phyloP scores from a whole-genome alignment of 2,888 invertebrate species.

The Trichopoda pennipes region DNA sequence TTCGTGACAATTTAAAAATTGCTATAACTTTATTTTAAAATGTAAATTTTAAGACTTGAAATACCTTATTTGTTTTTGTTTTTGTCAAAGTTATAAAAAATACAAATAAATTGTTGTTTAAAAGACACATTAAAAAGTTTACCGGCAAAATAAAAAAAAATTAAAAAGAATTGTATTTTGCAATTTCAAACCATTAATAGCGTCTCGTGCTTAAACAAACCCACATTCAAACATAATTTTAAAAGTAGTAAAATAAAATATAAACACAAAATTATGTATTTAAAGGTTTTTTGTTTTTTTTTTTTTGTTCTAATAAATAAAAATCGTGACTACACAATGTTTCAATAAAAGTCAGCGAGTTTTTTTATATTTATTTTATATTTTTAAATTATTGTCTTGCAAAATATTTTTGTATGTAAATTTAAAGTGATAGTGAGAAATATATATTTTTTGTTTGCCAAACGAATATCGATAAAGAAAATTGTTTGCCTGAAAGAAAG shows the following conservation, averaged over 20 bases:
- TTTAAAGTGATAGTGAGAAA: background rate
- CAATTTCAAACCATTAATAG: slow-evolving; percentile 28
- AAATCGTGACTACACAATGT: slow-evolving; percentile 56
- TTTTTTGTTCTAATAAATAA: slow-evolving; percentile 20
- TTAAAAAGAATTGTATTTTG: background rate
- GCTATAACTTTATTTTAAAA: too few species aligned
- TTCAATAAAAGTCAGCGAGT: slow-evolving; percentile 35
- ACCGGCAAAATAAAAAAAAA: slow-evolving; percentile 10
- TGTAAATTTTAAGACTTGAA: background rate
- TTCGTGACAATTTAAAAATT: too few species aligned
- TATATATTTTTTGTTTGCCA: slow-evolving; percentile 2
- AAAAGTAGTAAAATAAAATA: background rate
- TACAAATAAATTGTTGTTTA: slow-evolving; percentile 22
- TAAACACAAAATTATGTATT: slow-evolving; percentile 8
- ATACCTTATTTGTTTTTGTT: slow-evolving; percentile 9
- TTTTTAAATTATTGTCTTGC: slow-evolving; percentile 14
- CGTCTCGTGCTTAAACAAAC: slow-evolving; percentile 9
- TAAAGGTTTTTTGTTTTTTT: background rate
- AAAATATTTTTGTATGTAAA: slow-evolving; percentile 12
- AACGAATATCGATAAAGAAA: background rate
- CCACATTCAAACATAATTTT: slow-evolving; percentile 11
- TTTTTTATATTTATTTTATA: slow-evolving; percentile 25
- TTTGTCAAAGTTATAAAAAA: background rate
- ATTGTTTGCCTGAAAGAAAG: too few species aligned
- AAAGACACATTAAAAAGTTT: slow-evolving; percentile 38